phyloP scores from a whole-genome alignment of 2,888 invertebrate genomes.

The Anarsia innoxiella region DNA sequence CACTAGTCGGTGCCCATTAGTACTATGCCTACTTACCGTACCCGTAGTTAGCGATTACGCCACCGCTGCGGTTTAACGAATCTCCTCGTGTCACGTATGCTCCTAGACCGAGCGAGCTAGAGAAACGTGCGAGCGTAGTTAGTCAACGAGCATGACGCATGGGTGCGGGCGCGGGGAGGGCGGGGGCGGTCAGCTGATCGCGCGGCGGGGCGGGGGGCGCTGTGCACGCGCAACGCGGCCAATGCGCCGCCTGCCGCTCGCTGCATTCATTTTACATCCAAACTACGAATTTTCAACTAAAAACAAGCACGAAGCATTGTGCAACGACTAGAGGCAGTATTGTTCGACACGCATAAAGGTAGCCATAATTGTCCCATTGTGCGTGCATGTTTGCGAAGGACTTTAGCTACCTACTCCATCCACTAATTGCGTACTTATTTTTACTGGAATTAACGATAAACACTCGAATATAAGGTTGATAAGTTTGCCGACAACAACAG shows the following conservation, averaged over 20 bases:
- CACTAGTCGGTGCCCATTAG: slow-evolving; percentile 5
- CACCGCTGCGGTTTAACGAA: slow-evolving; percentile 13
- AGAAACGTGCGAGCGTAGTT: slow-evolving; percentile 31
- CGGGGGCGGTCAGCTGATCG: slow-evolving; percentile 64
- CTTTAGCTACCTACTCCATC: no score
- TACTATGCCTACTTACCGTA: not conserved
- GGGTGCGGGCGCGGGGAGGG: slow-evolving; percentile 31
- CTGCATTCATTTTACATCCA: slow-evolving; percentile 38
- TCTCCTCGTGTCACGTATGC: slow-evolving; percentile 30
- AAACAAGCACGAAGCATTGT: slow-evolving; percentile 56
- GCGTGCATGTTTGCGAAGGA: slow-evolving; percentile 8
- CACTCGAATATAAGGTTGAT: no score
- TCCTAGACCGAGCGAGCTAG: slow-evolving; percentile 34
- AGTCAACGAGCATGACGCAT: slow-evolving; percentile 49
- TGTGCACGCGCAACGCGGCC: slow-evolving; percentile 42
- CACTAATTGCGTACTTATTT: no score
- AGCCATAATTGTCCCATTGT: slow-evolving; percentile 44
- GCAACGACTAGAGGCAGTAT: slow-evolving; percentile 43
- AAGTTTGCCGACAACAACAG: slow-evolving; percentile 6
- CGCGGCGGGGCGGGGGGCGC: slow-evolving; percentile 28
- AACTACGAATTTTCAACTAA: slow-evolving; percentile 31
- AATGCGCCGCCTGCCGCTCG: slow-evolving; percentile 36
- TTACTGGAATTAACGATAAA: no score
- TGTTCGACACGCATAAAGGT: slow-evolving; percentile 36
- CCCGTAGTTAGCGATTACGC: not conserved